Conservation (phyloP, 1,140 invertebrate species). For the Adelges cooleyi region DNA sequence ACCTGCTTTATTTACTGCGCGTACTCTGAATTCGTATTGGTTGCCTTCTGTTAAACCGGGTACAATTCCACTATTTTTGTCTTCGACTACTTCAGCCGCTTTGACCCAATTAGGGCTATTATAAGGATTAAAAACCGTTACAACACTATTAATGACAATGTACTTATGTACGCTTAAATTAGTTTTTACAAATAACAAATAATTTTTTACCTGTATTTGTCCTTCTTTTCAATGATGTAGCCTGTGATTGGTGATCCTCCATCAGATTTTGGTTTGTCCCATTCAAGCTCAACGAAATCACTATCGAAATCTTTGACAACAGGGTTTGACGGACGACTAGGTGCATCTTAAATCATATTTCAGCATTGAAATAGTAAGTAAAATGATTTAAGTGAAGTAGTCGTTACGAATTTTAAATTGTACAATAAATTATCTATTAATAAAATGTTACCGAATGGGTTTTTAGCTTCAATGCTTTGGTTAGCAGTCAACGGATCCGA, state of each 20-base stretch:
- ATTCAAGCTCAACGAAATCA: constrained; percentile 90
- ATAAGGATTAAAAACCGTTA: neutral
- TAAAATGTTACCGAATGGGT: constrained; percentile 73
- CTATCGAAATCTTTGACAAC: constrained; percentile 83
- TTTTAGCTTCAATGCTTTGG: constrained; percentile 91
- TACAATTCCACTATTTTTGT: constrained; percentile 70
- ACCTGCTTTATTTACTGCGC: constrained; percentile 89
- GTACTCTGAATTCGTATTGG: constrained; percentile 85
- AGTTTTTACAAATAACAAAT: constrained; percentile 76
- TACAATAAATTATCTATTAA: neutral
- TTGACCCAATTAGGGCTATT: constrained; percentile 70
- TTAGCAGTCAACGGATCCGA: constrained; percentile 82
- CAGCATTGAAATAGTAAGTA: neutral
- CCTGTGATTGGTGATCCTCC: constrained; percentile 82
- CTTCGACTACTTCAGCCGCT: constrained; percentile 69
- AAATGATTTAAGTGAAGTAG: too few species aligned
- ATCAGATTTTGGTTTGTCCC: constrained; percentile 73
- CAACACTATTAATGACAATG: too few species aligned
- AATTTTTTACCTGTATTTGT: constrained; percentile 61
- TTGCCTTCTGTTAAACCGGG: constrained; percentile 81
- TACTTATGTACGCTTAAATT: too few species aligned
- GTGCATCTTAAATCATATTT: constrained; percentile 48
- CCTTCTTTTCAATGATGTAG: constrained; percentile 92
- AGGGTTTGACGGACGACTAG: constrained; percentile 75
- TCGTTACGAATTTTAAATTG: too few species aligned